phyloP scores from a whole-genome alignment of 2,113 vertebrate species.

The Arizona elegans region DNA sequence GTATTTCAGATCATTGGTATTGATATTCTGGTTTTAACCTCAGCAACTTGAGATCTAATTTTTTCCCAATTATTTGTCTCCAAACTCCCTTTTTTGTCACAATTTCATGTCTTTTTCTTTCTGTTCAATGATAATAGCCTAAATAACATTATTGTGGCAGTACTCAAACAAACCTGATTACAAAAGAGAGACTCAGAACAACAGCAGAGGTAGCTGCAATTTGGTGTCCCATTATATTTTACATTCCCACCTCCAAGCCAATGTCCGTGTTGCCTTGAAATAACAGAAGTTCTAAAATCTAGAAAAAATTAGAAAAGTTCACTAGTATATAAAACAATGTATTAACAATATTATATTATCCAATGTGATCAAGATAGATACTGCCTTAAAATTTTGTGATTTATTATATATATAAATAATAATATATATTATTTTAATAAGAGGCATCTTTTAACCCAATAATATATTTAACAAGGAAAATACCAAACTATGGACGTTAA shows the following conservation, averaged over 20 bases:
- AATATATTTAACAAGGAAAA: constrained; percentile 17
- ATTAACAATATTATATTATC: neutral
- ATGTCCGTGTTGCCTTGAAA: neutral
- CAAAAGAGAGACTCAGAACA: neutral
- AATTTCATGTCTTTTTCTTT: neutral
- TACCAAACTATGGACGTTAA: neutral
- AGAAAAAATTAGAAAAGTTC: neutral
- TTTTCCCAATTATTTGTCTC: neutral
- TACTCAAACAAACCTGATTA: neutral
- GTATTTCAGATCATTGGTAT: neutral
- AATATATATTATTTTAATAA: neutral
- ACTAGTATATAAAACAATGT: neutral
- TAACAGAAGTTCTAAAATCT: neutral
- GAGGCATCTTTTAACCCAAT: neutral
- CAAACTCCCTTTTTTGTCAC: neutral
- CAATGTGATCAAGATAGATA: neutral
- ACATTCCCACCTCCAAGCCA: neutral
- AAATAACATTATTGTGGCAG: neutral
- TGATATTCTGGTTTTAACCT: neutral
- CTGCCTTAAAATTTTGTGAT: neutral
- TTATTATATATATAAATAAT: neutral
- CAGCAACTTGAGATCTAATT: neutral
- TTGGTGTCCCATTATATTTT: neutral
- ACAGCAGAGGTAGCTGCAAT: neutral
- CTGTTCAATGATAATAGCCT: neutral